Conservation (phyloP, 2,888 invertebrate species). For the Philhelius pedissequus region DNA sequence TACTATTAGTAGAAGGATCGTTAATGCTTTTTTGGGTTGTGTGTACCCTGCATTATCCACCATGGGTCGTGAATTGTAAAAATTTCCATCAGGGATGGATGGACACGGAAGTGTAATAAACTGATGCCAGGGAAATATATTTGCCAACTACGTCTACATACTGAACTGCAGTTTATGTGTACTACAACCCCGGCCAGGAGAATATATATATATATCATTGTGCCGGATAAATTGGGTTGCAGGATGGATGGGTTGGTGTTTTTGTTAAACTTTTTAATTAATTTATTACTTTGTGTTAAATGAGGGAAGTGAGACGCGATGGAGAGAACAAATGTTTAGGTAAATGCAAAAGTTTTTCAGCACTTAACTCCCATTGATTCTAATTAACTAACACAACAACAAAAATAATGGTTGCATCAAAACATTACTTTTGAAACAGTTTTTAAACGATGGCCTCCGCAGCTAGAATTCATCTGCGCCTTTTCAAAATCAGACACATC, state of each 20-base stretch:
- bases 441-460: not conserved
- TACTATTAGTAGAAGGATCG: slow-evolving; percentile 52
- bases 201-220: not conserved
- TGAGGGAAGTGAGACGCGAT: slow-evolving; percentile 14
- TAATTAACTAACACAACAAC: slow-evolving; percentile 54
- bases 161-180: not conserved
- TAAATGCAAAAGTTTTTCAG: slow-evolving; percentile 49
- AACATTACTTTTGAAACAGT: slow-evolving; percentile 23
- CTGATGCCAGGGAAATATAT: slow-evolving; percentile 8
- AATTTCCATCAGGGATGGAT: slow-evolving; percentile 54
- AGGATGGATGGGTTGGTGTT: not conserved
- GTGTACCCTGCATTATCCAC: slow-evolving; percentile 19
- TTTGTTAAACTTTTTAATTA: slow-evolving; percentile 63
- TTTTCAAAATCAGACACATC: not conserved
- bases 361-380: slow-evolving; percentile 61
- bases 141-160: slow-evolving; percentile 5
- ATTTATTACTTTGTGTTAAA: slow-evolving; percentile 55
- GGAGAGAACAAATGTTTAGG: not conserved
- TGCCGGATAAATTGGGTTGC: not conserved
- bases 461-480: not conserved
- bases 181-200: not conserved
- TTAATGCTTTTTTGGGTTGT: slow-evolving; percentile 28
- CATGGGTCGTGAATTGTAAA: slow-evolving; percentile 8
- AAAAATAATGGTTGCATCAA: slow-evolving; percentile 6
- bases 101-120: slow-evolving; percentile 48